A percentile compares a stretch with the other conserved stretches of the same genome.
Conservation (phyloP, 2,888 invertebrate species). For the Rutpela maculata region DNA sequence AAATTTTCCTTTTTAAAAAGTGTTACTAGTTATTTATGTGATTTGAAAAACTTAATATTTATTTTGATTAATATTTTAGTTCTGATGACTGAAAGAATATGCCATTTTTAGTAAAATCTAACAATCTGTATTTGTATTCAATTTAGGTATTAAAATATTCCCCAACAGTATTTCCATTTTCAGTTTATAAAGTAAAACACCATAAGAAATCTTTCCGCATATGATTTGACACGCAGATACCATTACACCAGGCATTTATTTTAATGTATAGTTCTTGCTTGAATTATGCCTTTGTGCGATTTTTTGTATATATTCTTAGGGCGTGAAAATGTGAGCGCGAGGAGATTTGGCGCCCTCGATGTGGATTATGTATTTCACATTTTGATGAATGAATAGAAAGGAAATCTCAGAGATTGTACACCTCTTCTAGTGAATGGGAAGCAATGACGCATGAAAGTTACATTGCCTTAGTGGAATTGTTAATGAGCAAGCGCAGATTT, state of each 20-base stretch:
- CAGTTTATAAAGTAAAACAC: conserved; percentile 24
- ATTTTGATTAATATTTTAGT: no score
- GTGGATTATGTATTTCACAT: conserved; percentile 53
- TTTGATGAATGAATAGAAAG: conserved; percentile 54
- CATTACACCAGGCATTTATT: conserved; percentile 43
- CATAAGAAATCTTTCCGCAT: conserved; percentile 28
- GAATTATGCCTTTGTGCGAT: conserved; percentile 42
- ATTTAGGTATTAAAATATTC: background rate
- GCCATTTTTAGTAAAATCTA: background rate
- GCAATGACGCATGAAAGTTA: conserved; percentile 38
- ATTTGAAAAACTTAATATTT: no score
- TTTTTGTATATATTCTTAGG: conserved; percentile 43
- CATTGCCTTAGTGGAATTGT: conserved; percentile 27
- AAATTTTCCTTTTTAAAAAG: no score
- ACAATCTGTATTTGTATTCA: background rate
- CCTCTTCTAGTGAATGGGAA: conserved; percentile 43
- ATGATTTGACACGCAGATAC: conserved; percentile 40
- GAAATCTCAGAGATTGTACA: conserved; percentile 40
- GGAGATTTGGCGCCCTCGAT: conserved; percentile 42
- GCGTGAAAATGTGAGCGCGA: conserved; percentile 40
- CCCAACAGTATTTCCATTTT: conserved; percentile 7
- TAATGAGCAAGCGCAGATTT: conserved; percentile 31
- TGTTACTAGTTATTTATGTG: no score
- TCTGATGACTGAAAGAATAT: no score
- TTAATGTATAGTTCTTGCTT: conserved; percentile 47